phyloP scores from a whole-genome alignment of 2,113 vertebrate genomes.

The Cryptoleucopteryx plumbea region DNA sequence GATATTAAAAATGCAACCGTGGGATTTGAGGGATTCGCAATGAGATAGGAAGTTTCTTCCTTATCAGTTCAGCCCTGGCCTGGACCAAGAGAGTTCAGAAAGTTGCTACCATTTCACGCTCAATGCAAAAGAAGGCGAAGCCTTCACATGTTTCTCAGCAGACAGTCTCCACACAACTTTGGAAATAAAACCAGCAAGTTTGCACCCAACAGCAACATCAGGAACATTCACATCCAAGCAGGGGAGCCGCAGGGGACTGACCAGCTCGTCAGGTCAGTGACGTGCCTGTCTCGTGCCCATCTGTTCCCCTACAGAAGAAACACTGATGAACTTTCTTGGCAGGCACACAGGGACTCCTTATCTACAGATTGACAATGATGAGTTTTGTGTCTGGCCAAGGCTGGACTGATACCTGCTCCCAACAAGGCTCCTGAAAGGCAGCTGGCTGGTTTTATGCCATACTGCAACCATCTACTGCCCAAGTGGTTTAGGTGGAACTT shows the following conservation, averaged over 20 bases:
- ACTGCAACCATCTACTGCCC: not conserved
- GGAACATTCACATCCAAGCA: not conserved
- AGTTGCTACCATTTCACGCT: not conserved
- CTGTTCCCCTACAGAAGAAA: not conserved
- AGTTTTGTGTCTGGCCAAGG: not conserved
- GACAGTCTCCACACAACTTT: not conserved
- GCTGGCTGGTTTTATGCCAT: not conserved
- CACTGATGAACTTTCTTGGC: not conserved
- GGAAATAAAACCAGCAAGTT: not conserved
- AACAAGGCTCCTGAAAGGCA: not conserved
- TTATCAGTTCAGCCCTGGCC: not conserved
- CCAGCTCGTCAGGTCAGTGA: not conserved
- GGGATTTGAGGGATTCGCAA: not conserved
- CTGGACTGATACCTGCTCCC: not conserved
- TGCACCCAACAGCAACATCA: rapidly evolving
- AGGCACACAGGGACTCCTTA: not conserved
- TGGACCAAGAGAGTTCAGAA: not conserved
- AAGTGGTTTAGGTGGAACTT: not conserved
- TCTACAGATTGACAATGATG: rapidly evolving
- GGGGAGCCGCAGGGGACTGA: not conserved
- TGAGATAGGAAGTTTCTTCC: not conserved
- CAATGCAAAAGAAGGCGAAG: not conserved
- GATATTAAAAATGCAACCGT: not conserved
- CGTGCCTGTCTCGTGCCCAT: not conserved
- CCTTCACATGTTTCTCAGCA: not conserved